phyloP scores from a whole-genome alignment of 1,140 invertebrate species.

The Alviniconcha marisindica region DNA sequence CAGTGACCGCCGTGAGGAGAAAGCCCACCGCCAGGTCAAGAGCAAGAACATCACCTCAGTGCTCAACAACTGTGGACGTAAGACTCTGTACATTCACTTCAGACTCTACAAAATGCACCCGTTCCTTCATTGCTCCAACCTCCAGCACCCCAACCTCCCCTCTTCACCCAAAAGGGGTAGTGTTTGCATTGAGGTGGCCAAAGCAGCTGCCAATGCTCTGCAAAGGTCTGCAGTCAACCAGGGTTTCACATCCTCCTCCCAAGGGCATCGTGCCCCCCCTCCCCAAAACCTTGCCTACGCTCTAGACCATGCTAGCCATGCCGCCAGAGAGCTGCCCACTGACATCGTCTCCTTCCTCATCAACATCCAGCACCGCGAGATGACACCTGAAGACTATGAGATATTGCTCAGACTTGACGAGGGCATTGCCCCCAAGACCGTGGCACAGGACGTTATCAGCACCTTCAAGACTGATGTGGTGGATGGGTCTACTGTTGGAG shows the following conservation, averaged over 20 bases:
- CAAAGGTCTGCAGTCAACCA: slow-evolving; percentile 24
- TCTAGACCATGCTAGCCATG: slow-evolving; percentile 54
- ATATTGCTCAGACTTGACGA: slow-evolving; percentile 66
- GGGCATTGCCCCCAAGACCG: slow-evolving; percentile 66
- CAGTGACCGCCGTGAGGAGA: slow-evolving; percentile 56
- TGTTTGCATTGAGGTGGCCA: slow-evolving; percentile 33
- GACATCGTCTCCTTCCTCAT: slow-evolving; percentile 60
- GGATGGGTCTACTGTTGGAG: slow-evolving; percentile 44
- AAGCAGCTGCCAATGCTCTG: slow-evolving; percentile 31
- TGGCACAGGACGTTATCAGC: slow-evolving; percentile 49
- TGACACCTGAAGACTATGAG: slow-evolving; percentile 72
- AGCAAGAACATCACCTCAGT: slow-evolving; percentile 63
- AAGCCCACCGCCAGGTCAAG: slow-evolving; percentile 65
- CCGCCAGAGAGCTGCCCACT: slow-evolving; percentile 46
- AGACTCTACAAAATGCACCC: slow-evolving; percentile 60
- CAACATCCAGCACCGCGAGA: slow-evolving; percentile 64
- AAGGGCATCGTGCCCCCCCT: slow-evolving; percentile 26
- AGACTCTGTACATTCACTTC: slow-evolving; percentile 65
- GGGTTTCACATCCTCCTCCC: neutral
- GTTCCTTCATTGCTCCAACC: slow-evolving; percentile 49
- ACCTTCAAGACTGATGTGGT: slow-evolving; percentile 62
- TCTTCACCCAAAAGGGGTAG: slow-evolving; percentile 29
- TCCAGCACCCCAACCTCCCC: slow-evolving; percentile 46
- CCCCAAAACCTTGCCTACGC: slow-evolving; percentile 61
- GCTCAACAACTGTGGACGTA: slow-evolving; percentile 65